Evolutionary conservation across 2,797 vertebrate genomes (phyloP).

Genomic region (Sebastes vulpes): DNA sequence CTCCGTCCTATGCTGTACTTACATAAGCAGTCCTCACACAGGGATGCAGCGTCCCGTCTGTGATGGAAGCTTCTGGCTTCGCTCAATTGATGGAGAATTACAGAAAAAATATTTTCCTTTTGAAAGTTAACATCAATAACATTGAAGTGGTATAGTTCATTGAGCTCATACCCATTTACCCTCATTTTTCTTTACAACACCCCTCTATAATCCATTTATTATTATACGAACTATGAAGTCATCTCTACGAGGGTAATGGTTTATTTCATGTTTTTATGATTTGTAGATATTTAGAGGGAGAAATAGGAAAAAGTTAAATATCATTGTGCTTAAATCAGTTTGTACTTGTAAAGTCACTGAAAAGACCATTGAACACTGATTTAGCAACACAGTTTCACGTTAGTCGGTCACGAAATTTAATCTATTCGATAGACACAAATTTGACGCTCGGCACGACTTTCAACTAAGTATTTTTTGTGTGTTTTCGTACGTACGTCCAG

Average conservation of each 20-base stretch:
- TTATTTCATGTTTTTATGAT: constrained; percentile 28
- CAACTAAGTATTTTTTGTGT: too few relatives aligned
- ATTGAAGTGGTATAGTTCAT: constrained; percentile 67
- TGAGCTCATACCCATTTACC: constrained; percentile 65
- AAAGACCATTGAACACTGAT: not conserved
- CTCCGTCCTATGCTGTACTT: constrained; percentile 31
- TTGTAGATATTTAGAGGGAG: not conserved
- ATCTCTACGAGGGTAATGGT: constrained; percentile 21
- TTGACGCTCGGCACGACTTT: too few relatives aligned
- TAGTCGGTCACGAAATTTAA: too few relatives aligned
- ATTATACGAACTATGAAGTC: constrained; percentile 60
- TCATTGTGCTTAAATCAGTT: constrained; percentile 3
- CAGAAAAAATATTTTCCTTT: constrained; percentile 77
- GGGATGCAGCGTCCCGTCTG: constrained; percentile 15
- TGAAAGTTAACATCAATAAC: constrained; percentile 72
- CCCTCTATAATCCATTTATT: constrained; percentile 52
- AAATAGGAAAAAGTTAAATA: constrained; percentile 11
- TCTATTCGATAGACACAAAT: too few relatives aligned
- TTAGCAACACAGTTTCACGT: not conserved
- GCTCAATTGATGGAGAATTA: constrained; percentile 70
- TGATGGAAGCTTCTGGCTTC: constrained; percentile 71
- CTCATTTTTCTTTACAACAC: constrained; percentile 69
- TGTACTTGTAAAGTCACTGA: not conserved
- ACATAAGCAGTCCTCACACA: constrained; percentile 28
- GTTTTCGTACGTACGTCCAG: too few relatives aligned